phyloP scores from a whole-genome alignment of 2,888 invertebrate species.

The Cryptophagus acutangulus region DNA sequence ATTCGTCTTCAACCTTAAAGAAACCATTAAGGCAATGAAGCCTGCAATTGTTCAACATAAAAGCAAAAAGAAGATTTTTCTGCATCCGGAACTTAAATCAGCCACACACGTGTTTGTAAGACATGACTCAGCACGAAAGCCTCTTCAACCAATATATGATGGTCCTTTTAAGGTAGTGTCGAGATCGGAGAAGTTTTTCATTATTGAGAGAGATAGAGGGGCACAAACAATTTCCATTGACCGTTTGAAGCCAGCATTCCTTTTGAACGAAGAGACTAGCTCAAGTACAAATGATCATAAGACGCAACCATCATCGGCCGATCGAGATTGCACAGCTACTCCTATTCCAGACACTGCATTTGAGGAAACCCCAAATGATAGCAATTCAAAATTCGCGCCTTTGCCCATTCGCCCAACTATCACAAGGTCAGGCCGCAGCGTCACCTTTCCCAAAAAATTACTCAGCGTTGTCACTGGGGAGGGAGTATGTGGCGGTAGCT shows the following conservation, averaged over 20 bases:
- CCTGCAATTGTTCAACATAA: constrained; percentile 11
- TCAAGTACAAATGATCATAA: too few relatives aligned
- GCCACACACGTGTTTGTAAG: constrained; percentile 28
- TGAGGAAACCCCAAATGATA: too few relatives aligned
- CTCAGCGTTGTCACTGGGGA: too few relatives aligned
- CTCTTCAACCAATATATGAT: constrained; percentile 25
- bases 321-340: too few relatives aligned
- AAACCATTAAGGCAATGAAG: constrained; percentile 9
- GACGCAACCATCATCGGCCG: too few relatives aligned
- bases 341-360: too few relatives aligned
- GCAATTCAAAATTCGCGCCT: too few relatives aligned
- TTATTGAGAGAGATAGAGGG: constrained; percentile 14
- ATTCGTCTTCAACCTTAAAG: constrained; percentile 4
- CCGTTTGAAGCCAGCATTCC: constrained; percentile 26
- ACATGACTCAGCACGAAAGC: constrained; percentile 22
- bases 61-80: constrained; percentile 11
- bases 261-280: too few relatives aligned
- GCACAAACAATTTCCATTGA: constrained; percentile 20
- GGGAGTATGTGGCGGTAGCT: too few relatives aligned
- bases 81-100: constrained; percentile 13
- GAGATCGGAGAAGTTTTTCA: constrained; percentile 17
- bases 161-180: constrained; percentile 22
- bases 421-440: too few relatives aligned
- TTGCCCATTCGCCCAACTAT: too few relatives aligned
- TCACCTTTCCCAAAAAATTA: too few relatives aligned